A percentile compares a stretch with the other conserved stretches of the same genome.
Evolutionary conservation across 2,113 vertebrate species (phyloP).

Genomic region (Marmota monax): DNA sequence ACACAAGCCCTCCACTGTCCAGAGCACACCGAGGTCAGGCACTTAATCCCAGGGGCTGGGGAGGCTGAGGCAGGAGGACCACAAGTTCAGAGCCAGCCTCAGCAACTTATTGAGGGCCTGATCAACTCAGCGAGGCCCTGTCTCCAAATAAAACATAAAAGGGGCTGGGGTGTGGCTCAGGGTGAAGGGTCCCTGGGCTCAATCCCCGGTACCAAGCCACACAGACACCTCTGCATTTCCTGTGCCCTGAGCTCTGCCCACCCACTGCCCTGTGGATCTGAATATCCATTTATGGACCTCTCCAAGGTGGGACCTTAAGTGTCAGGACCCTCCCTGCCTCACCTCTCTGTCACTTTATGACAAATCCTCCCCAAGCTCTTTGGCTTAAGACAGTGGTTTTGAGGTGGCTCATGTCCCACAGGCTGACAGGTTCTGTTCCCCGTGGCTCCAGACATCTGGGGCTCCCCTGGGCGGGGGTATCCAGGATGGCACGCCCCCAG

Average conservation of each 20-base stretch:
- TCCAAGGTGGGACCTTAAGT: neutral
- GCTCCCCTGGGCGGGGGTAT: neutral
- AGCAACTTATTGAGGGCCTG: too few relatives aligned
- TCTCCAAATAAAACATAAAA: too few relatives aligned
- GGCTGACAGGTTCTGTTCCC: neutral
- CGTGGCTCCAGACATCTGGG: neutral
- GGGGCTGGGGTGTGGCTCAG: too few relatives aligned
- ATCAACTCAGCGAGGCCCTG: too few relatives aligned
- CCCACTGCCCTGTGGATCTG: neutral
- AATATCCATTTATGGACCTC: neutral
- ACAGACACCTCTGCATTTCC: neutral
- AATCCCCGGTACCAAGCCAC: neutral
- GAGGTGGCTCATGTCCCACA: neutral
- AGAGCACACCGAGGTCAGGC: neutral
- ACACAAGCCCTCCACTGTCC: neutral
- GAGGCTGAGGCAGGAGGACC: too few relatives aligned
- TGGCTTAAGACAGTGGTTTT: neutral
- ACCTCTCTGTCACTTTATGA: neutral
- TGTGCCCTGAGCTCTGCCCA: neutral
- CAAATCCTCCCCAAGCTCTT: neutral
- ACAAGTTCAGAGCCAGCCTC: too few relatives aligned
- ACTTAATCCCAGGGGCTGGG: too few relatives aligned
- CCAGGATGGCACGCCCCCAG: neutral
- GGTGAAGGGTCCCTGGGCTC: too few relatives aligned
- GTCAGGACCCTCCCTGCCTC: neutral